A percentile compares a stretch with the other conserved stretches of the same genome.
phyloP scores from a whole-genome alignment of 2,888 invertebrate species.

The Andrena hattorfiana region DNA sequence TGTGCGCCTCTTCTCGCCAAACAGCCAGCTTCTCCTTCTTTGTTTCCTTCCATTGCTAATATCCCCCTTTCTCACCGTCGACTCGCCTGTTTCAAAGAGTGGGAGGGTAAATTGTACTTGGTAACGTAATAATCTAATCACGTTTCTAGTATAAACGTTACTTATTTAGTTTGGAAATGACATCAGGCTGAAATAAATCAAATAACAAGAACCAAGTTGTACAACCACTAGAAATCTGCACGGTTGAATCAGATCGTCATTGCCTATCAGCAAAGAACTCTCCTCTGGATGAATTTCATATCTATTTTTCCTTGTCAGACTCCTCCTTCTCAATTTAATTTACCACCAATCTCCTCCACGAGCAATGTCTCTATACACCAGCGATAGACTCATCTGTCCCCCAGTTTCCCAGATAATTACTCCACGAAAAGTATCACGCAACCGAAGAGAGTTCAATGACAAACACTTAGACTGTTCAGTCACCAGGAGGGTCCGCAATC shows the following conservation, averaged over 20 bases:
- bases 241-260: no score
- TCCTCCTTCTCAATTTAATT: background rate
- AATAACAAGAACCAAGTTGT: no score
- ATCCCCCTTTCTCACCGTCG: background rate
- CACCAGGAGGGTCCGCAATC: constrained; percentile 56
- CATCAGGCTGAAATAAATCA: no score
- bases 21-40: background rate
- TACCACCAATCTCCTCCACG: background rate
- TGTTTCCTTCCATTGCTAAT: background rate
- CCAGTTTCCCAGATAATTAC: background rate
- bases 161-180: no score
- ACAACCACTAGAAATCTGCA: no score
- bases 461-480: constrained; percentile 16
- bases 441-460: constrained; percentile 18
- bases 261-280: no score
- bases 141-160: background rate
- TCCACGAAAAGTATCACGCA: background rate
- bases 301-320: background rate
- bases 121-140: background rate
- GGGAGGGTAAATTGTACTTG: background rate
- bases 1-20: background rate
- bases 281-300: background rate
- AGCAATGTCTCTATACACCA: background rate
- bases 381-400: background rate
- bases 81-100: background rate